Base-by-base conservation (phyloP, 2,888 invertebrate species). In the Polydrusus cervinus region DNA sequence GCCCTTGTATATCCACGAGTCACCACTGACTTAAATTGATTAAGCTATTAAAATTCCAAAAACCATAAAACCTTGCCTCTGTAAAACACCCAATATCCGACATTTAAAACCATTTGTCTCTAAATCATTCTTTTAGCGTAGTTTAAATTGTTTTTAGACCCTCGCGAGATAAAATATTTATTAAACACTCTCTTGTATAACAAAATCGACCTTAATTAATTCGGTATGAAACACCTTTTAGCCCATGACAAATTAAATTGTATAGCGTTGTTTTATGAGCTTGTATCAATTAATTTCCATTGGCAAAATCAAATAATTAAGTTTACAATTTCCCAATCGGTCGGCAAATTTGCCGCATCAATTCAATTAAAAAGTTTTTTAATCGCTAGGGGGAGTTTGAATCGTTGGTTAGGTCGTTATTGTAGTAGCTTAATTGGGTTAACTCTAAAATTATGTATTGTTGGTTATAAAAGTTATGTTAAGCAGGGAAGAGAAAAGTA, bases 251-350 rank as follows among this genome's bases (percentile, higher is more conserved):
- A 18, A 60, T 60, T 60, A 40, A 60, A 60, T 60, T 60, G 38
- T 60, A 60, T 16, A 60, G 57, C 16, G 10, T 60, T 38, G 38
- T 38, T 60, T 60, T 60, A 60, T 60, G 57, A 60, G 57, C 57
- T 38, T 38, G 38, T 60, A 60, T 38, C 57, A 38, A 38, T 57
- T 57, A 60, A 60, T 60, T 38, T 38, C 38, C 57, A 60, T 38
- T 38, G 38, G 40, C 38, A 60, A 60, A 60, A 60, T 60, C 57
- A 60, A 60, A 60, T 60, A 60, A 60, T 60, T 60, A 18, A 38
- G 57, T 53, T 53, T 53, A 25, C 25, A 53, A 25, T 53, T 53
- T 53, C 53, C 53, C 53, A 30, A 53, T 53, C 25, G 53, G 25
- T 53, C 53, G 53, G 25, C 53, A 53, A 53, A 53, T 53, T 53